Base-by-base conservation (phyloP, 2,888 invertebrate species). In the Seira musarum region DNA sequence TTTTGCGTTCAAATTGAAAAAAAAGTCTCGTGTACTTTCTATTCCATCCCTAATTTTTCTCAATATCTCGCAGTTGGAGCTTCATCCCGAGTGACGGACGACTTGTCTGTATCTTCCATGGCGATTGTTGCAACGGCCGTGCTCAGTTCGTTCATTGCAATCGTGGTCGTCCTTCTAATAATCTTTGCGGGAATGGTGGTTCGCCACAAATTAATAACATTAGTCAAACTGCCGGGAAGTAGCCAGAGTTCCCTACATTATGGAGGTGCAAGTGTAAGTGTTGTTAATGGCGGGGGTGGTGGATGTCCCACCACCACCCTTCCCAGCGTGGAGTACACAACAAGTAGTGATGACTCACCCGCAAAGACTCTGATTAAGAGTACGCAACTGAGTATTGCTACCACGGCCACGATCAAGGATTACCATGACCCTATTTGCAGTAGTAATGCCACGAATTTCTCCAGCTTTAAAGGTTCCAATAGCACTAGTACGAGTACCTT, bases 101-200 rank as follows among this genome's bases (percentile, higher is more conserved):
- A 74, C 74, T 80, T 68, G 74, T 69, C 80, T 65, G 74, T 65
- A 60, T 84, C 84, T 67, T 85, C 85, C 15, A 77, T 84, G 57
- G 82, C 86, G 17, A 84, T 86, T 40, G 84, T 87, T 35, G 82
- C 84, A 21, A 87, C 86, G 21, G 85, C 86, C 46, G 84, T 85
- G 79, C 84, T 85, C 70, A 85, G 85, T 70, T 86, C 85, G 21
- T 86, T 86, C 72, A 83, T 86, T 19, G 87, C 87, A 10, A 86
- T 87, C 35, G 71, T 86, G 57, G 82, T 84, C 69, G 87, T 87
- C 60, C 84, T 86, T 17, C 81, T 86, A 49, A 74, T 87, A 63
- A 84, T 86, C 53, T 85, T 80, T 64, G 76, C 80, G 21, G 86
- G 80, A 15, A 75, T 86, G 70, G 82, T 86, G 72, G 81, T 85